Evolutionary conservation across 2,888 invertebrate species (phyloP), one percentile per base, ranked within the genome.

Genomic region (Sinodicranocentrus sp.): DNA sequence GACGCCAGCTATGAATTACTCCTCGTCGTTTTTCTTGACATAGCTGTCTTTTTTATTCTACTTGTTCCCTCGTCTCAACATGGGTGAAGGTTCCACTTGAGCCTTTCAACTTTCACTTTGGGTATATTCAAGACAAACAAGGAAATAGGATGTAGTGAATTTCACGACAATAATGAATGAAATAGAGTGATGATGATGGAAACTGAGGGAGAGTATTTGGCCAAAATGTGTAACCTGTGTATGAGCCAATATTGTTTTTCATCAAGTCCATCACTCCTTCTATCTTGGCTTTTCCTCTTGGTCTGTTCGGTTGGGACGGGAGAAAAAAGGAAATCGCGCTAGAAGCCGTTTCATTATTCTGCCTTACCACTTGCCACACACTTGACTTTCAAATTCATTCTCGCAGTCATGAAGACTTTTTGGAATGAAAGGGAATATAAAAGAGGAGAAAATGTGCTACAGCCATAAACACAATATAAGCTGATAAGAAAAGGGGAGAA

Each of bases 381-480:
- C 77, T 77, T 78, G 79, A 71, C 79, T 71, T 71, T 59, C 67
- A 78, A 78, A 78, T 78, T 78, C 78, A 70, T 78, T 70, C 70
- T 67, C n/a, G n/a, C 48, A 48, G 33, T 33, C 33, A 33, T 33
- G 10, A 33, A 33, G 33, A 33, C 33, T n/a, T n/a, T n/a, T n/a
- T n/a, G n/a, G n/a, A n/a, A n/a, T n/a, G n/a, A n/a, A n/a, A n/a
- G n/a, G n/a, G n/a, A n/a, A n/a, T n/a, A n/a, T n/a, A n/a, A n/a
- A n/a, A n/a, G n/a, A n/a, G n/a, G n/a, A n/a, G n/a, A n/a, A n/a
- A n/a, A n/a, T n/a, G n/a, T n/a, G n/a, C n/a, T n/a, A n/a, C n/a
- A n/a, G n/a, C n/a, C n/a, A n/a, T n/a, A n/a, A n/a, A n/a, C n/a
- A n/a, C n/a, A n/a, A n/a, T n/a, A n/a, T n/a, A n/a, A n/a, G n/a